phyloP scores from a whole-genome alignment of 2,888 invertebrate genomes.

The Nymphalis c-album region DNA sequence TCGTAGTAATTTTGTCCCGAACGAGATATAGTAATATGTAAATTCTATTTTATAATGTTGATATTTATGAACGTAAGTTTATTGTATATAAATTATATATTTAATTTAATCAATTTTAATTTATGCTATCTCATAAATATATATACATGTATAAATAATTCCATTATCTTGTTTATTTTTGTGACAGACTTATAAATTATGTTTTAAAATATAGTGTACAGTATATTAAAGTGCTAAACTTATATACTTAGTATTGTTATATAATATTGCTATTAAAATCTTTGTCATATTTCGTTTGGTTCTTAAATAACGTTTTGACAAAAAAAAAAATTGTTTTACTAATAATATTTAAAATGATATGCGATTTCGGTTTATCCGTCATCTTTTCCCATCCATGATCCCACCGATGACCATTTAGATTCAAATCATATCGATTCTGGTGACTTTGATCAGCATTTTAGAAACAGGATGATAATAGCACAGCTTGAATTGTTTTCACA shows the following conservation, averaged over 20 bases:
- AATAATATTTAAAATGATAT: no score
- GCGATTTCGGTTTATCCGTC: no score
- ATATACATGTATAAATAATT: not conserved
- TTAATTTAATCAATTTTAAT: constrained; percentile 7
- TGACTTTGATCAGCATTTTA: no score
- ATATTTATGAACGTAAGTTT: constrained; percentile 4
- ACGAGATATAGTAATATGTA: not conserved
- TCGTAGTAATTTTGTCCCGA: not conserved
- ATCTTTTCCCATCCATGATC: no score
- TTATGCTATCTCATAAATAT: constrained; percentile 7
- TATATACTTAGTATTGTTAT: not conserved
- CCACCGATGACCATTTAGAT: no score
- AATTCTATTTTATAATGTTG: not conserved
- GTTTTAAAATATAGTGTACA: not conserved
- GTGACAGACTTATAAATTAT: not conserved
- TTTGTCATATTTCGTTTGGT: no score
- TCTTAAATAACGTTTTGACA: no score
- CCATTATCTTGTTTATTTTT: not conserved
- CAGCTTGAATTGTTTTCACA: no score
- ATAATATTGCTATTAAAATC: not conserved
- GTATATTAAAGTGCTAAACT: constrained; percentile 3
- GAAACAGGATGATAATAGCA: no score
- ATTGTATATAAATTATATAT: constrained; percentile 1
- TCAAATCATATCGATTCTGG: no score
- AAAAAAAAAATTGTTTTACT: no score